Conservation (phyloP, 2,797 vertebrate genomes). For the Enteromius viviparus region DNA sequence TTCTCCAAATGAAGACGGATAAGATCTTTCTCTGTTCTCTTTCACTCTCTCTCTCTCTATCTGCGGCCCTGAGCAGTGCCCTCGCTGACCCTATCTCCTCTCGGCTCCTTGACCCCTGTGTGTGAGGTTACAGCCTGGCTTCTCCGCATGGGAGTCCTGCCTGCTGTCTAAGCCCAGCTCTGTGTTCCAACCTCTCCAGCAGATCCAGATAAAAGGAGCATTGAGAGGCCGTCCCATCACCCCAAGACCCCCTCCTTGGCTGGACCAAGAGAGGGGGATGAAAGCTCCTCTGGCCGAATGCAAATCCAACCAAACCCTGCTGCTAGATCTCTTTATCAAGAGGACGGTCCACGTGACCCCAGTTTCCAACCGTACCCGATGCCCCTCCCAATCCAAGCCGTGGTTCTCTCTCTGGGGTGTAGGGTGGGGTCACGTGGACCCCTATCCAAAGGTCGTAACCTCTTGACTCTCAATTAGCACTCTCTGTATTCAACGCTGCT, state of each 20-base stretch:
- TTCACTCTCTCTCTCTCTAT: constrained; percentile 52
- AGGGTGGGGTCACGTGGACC: constrained; percentile 47
- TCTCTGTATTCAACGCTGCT: constrained; percentile 58
- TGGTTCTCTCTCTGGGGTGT: constrained; percentile 40
- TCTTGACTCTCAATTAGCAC: constrained; percentile 68
- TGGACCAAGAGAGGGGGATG: constrained; percentile 54
- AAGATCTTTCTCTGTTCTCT: constrained; percentile 55
- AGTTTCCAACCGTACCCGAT: constrained; percentile 40
- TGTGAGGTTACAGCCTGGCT: constrained; percentile 50
- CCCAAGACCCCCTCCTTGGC: constrained; percentile 44
- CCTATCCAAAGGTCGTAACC: constrained; percentile 59
- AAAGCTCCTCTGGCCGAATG: constrained; percentile 65
- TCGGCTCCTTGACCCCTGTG: constrained; percentile 61
- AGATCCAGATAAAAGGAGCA: constrained; percentile 62
- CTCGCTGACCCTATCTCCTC: constrained; percentile 54
- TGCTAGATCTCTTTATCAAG: constrained; percentile 54
- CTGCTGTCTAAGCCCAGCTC: constrained; percentile 45
- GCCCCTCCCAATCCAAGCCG: constrained; percentile 25
- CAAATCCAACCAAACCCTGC: constrained; percentile 59
- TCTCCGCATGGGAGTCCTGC: constrained; percentile 47
- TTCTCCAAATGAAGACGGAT: constrained; percentile 57
- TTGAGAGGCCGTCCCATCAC: constrained; percentile 50
- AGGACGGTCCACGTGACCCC: constrained; percentile 56
- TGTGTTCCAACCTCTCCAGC: constrained; percentile 43
- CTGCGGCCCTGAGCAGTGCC: constrained; percentile 56